These are phyloP conservation scores for Ochropleura leucogaster DNA, from an alignment of 2,888 invertebrate genomes.

Conservation along the genomic window DNA sequence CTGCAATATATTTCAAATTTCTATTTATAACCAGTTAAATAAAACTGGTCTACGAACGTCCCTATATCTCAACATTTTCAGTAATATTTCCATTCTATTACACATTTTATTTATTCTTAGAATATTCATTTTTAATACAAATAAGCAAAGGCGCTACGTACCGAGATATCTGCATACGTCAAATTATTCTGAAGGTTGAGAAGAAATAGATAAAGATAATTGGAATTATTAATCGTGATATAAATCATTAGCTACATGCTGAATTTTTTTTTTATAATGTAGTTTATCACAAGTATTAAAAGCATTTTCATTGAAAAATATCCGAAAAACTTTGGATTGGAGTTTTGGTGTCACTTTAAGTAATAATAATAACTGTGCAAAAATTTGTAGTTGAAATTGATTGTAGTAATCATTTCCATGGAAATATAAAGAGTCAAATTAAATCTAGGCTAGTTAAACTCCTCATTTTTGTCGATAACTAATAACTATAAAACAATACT, in stretches of 20 bases:
- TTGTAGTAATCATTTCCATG: too few relatives aligned
- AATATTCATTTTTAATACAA: constrained; percentile 4
- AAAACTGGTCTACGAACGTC: constrained; percentile 29
- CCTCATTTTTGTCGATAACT: not conserved
- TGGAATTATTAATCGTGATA: not conserved
- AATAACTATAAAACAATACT: not conserved
- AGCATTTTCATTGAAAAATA: too few relatives aligned
- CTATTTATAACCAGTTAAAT: constrained; percentile 39
- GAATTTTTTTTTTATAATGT: not conserved
- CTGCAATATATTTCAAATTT: constrained; percentile 23
- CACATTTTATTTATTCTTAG: not conserved
- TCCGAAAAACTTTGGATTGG: not conserved
- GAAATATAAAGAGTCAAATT: not conserved
- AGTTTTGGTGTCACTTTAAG: not conserved
- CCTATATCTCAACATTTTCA: constrained; percentile 31
- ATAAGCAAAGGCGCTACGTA: constrained; percentile 11
- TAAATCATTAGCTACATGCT: too few relatives aligned
- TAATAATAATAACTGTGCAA: not conserved
- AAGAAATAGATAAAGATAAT: constrained; percentile 2
- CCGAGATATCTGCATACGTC: constrained; percentile 5
- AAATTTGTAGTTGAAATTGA: too few relatives aligned
- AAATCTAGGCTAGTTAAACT: not conserved
- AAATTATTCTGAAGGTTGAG: constrained; percentile 14
- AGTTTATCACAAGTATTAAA: not conserved
- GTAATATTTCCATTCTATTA: constrained; percentile 19